These are phyloP conservation scores for Nymphalis io DNA, from an alignment of 1,140 invertebrate species.

Conservation along the genomic window DNA sequence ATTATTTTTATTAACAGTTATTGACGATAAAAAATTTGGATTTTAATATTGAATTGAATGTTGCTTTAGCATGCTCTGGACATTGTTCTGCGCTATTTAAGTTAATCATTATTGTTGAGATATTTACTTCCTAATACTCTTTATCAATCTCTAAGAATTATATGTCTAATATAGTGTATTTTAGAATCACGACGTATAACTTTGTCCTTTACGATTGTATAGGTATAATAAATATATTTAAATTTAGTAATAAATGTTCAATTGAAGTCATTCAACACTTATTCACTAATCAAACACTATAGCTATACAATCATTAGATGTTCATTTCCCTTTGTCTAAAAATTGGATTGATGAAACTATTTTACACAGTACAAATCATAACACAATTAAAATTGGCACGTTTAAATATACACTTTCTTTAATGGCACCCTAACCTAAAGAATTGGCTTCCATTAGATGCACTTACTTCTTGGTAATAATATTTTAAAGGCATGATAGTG, in stretches of 20 bases:
- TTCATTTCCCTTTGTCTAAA: constrained; percentile 25
- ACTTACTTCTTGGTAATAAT: constrained; percentile 40
- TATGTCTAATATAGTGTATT: not conserved
- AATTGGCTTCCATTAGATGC: constrained; percentile 75
- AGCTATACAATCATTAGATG: constrained; percentile 47
- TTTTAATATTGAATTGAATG: constrained; percentile 41
- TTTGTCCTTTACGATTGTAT: constrained; percentile 48
- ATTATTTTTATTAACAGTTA: constrained; percentile 4
- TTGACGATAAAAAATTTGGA: constrained; percentile 60
- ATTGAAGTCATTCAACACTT: not conserved
- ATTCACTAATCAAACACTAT: constrained; percentile 27
- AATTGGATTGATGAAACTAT: constrained; percentile 13
- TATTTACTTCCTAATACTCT: not conserved
- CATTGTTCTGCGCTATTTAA: constrained; percentile 54
- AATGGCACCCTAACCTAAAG: constrained; percentile 62
- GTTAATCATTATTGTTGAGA: not conserved
- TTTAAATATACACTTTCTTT: constrained; percentile 34
- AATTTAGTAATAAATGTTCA: constrained; percentile 13
- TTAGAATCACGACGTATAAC: constrained; percentile 38
- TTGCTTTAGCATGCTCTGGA: constrained; percentile 71
- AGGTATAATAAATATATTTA: constrained; percentile 24
- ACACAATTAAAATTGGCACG: constrained; percentile 52
- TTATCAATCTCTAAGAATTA: not conserved
- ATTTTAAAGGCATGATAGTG: constrained; percentile 56
- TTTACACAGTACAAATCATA: constrained; percentile 29